Evolutionary conservation across 2,888 invertebrate genomes (phyloP).

Genomic region (Agrochola litura): DNA sequence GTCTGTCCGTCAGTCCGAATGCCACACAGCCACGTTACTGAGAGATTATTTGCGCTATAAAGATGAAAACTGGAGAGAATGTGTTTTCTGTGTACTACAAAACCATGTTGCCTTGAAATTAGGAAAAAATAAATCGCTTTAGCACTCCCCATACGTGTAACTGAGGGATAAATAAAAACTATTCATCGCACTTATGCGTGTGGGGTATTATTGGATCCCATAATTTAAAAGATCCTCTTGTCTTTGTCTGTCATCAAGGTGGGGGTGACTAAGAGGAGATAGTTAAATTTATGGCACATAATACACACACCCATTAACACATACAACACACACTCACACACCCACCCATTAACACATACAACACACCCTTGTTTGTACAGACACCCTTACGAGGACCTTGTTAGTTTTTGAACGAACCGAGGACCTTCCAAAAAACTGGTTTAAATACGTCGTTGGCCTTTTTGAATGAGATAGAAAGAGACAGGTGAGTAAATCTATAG

Average conservation of each 20-base stretch:
- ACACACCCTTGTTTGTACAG: too few species aligned
- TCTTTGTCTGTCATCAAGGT: neutral
- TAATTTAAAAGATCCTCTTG: neutral
- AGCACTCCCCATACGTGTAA: neutral
- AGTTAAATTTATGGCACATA: neutral
- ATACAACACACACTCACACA: too few species aligned
- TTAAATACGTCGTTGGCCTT: too few species aligned
- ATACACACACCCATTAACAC: too few species aligned
- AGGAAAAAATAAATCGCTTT: neutral
- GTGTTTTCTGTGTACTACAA: neutral
- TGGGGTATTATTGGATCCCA: neutral
- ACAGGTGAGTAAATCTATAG: too few species aligned
- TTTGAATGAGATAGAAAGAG: too few species aligned
- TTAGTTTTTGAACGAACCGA: too few species aligned
- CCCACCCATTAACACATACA: too few species aligned
- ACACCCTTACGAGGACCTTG: too few species aligned
- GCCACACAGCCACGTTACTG: neutral
- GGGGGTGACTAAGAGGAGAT: neutral
- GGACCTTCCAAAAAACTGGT: too few species aligned
- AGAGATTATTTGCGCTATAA: neutral
- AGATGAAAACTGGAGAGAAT: neutral
- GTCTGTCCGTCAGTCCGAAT: neutral
- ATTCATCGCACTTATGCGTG: neutral
- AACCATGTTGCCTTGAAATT: neutral
- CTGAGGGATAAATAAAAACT: neutral